phyloP scores from a whole-genome alignment of 1,140 invertebrate genomes.

The Drosophila baimaii region DNA sequence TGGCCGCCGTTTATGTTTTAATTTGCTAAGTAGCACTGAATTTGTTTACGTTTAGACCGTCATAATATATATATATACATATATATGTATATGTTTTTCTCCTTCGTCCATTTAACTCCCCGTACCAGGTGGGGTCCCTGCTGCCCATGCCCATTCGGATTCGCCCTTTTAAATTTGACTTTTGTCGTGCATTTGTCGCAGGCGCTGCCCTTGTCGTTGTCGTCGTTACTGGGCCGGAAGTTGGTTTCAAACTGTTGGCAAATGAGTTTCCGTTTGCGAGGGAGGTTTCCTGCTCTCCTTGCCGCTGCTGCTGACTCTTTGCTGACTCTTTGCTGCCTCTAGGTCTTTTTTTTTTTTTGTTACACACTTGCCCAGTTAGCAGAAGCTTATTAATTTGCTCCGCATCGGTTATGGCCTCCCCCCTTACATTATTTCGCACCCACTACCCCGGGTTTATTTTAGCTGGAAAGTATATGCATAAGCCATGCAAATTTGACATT shows the following conservation, averaged over 20 bases:
- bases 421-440: background rate
- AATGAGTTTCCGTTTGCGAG: conserved; percentile 67
- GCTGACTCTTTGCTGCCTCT: conserved; percentile 31
- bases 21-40: conserved; percentile 24
- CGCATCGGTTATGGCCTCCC: conserved; percentile 39
- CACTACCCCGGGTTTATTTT: no score
- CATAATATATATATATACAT: background rate
- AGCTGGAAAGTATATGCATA: background rate
- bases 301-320: conserved; percentile 12
- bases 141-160: no score
- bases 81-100: background rate
- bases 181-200: conserved; percentile 55
- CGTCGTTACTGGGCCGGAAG: conserved; percentile 58
- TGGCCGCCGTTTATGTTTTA: conserved; percentile 13
- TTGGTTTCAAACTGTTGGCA: conserved; percentile 71
- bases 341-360: conserved; percentile 15
- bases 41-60: conserved; percentile 3
- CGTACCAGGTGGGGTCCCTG: no score
- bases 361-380: conserved; percentile 47
- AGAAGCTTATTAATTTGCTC: conserved; percentile 66
- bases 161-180: conserved; percentile 42
- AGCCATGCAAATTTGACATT: conserved; percentile 11
- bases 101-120: background rate
- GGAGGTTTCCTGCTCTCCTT: conserved; percentile 53
- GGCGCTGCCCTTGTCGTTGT: conserved; percentile 49